Evolutionary conservation across 2,888 invertebrate species (phyloP), one percentile per base, ranked within the genome.

Genomic region (Cataglyphis altisquamis): DNA sequence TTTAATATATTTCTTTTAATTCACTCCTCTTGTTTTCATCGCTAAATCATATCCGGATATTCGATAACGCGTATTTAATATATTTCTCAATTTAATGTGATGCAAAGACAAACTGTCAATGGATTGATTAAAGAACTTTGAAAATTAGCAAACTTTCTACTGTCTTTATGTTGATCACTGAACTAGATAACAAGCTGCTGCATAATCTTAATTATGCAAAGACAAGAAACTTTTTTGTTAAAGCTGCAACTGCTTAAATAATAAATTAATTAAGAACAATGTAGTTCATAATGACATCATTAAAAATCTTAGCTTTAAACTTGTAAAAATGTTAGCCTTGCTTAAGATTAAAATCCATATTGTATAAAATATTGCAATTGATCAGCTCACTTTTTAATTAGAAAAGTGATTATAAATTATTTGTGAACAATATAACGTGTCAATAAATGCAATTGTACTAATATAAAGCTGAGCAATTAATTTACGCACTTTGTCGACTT

Each of bases 21-120:
- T 77, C 10, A 64, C 41, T 12, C n/a, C n/a, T 3, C 2, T 32
- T 70, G 70, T 45, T 12, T 41, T n/a, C 41, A 18, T 57, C 12
- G 60, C 60, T 78, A 78, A 70, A 21, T 78, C 10, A 10, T 41
- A 32, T 52, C n/a, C n/a, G 68, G 1, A 68, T 68, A 78, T 60
- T 29, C 21, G 25, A 78, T 78, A 70, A 45, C 12, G 41, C 21
- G 10, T 1, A 29, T 68, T 55, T 15, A 45, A 32, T 5, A 39
- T 52, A 64, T 55, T 55, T 64, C 21, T 63, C 29, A 48, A n/a
- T n/a, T 66, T 66, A 66, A 66, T 75, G 8, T 18, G 32, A 36
- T 1, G n/a, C n/a, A 66, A 29, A 25, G 6, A 15, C 21, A 36
- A 36, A 60, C 45, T 78, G 25, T 32, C 45, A 36, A 78, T 70